Base-by-base conservation (phyloP, 2,113 vertebrate genomes). In the Grallaria varia region DNA sequence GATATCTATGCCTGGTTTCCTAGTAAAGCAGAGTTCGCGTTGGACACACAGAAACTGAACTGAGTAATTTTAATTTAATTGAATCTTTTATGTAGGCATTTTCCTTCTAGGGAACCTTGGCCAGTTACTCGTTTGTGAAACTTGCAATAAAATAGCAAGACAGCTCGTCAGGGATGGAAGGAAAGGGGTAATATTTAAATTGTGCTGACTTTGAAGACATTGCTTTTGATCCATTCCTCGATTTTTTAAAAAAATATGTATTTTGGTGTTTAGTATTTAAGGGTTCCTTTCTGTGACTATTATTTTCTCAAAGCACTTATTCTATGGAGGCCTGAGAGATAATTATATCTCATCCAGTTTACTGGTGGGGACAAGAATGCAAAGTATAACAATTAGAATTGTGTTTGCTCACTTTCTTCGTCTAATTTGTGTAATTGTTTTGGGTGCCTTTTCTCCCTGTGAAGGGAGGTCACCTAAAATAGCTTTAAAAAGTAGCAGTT, bases 81-180 rank as follows among this genome's bases (percentile, higher is more conserved):
- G 91, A 92, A 87, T 95, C 90, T 95, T 95, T 97, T 94, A 94
- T 91, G 92, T 90, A 86, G 88, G 90, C 90, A 75, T 90, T 93
- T 96, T 94, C 91, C 89, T 96, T 93, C 90, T 90, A 93, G 93
- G 93, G 87, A 96, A 81, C 88, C 68, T 95, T 89, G 92, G 84
- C 78, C 90, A 89, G 84, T 95, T 95, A 89, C 66, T 95, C 62
- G 77, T 90, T 96, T 95, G 91, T 93, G 91, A 95, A 97, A 90
- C 72, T 82, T 91, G 91, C 87, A 96, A 94, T 94, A 93, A 94
- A 89, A 96, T 86, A 94, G 90, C 85, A 87, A 93, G 92, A 68
- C 83, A 92, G 64, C 88, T 96, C 19, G 40, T 96, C 91, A 94
- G 82, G 85, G 87, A 90, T 93, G 86, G 92, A 89, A 94, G 85